Base-by-base conservation (phyloP, 53 echinoderm and acorn worm genomes). In the Echinarachnius parma region DNA sequence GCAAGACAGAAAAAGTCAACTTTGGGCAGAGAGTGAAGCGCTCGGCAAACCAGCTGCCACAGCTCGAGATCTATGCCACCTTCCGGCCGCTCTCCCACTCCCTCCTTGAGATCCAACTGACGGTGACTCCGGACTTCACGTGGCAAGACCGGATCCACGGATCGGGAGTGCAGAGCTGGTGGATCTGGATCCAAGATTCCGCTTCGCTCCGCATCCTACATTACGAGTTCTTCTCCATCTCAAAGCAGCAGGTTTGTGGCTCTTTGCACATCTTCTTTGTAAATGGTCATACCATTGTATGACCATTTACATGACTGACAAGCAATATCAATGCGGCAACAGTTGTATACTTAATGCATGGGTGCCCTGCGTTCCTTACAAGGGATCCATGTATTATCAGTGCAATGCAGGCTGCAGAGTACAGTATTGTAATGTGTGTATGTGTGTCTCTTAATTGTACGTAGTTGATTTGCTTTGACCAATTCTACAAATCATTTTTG, bases 191-290 rank as follows among this genome's bases (percentile, higher is more conserved):
- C 10, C 34, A 69, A 34, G 22, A 53, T 22, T 10, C 22, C 16
- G 32, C 31, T 14, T 11, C 52, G 5, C 31, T 53, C 11, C 1
- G 1, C 4, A 50, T 69, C 32, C 23, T 22, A 31, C 53, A 69
- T 34, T 53, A 32, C 52, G 54, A 69, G 70, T 69, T 31, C 53
- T 69, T 69, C 52, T 53, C 31, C 25, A 11, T 69, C 70, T 2
- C 52, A 3, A 69, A 13, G 70, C 21, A 53, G 33, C 70, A 69
- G 53, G 70, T 69, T 14, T 9, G 39, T 22, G 21, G n/a, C n/a
- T n/a, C n/a, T n/a, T n/a, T n/a, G n/a, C n/a, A n/a, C n/a, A n/a
- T n/a, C n/a, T n/a, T n/a, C n/a, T n/a, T n/a, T n/a, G n/a, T n/a
- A n/a, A n/a, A n/a, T n/a, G n/a, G n/a, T n/a, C n/a, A n/a, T n/a